phyloP scores from a whole-genome alignment of 2,888 invertebrate genomes.

The Drosophila atripex region DNA sequence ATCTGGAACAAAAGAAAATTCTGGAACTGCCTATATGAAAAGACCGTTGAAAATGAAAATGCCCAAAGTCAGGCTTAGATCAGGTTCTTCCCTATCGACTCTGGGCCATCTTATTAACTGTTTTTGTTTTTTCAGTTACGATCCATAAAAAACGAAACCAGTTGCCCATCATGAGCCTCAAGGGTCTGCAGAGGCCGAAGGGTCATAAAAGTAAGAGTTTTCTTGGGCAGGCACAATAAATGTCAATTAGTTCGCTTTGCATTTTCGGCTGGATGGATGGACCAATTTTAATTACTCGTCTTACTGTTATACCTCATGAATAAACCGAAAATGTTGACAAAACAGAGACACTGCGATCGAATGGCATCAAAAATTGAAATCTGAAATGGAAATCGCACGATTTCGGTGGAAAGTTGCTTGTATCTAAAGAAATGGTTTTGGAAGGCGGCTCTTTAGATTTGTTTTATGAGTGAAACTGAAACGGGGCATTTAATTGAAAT shows the following conservation, averaged over 20 bases:
- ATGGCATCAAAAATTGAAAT: constrained; percentile 56
- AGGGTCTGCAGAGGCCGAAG: constrained; percentile 16
- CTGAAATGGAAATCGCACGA: constrained; percentile 47
- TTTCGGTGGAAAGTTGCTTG: constrained; percentile 37
- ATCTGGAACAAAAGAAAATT: constrained; percentile 32
- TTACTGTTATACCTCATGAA: constrained; percentile 72
- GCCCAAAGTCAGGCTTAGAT: background rate
- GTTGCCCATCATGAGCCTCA: constrained; percentile 12
- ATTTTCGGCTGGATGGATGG: constrained; percentile 36
- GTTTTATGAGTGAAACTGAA: constrained; percentile 45
- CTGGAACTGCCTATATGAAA: constrained; percentile 3
- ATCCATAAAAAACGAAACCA: constrained; percentile 37
- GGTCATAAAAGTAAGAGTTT: constrained; percentile 33
- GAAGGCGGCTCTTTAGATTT: constrained; percentile 37
- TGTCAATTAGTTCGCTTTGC: constrained; percentile 53
- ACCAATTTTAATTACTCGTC: constrained; percentile 65
- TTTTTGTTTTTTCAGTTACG: background rate
- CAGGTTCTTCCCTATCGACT: constrained; percentile 21
- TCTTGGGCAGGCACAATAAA: constrained; percentile 52
- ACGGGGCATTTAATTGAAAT: constrained; percentile 42
- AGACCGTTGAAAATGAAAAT: constrained; percentile 31
- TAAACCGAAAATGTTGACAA: constrained; percentile 36
- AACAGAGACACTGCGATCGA: constrained; percentile 34
- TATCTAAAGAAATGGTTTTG: constrained; percentile 21
- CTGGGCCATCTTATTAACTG: constrained; percentile 7